Evolutionary conservation across 2,797 vertebrate genomes (phyloP).

Genomic region (Dipus sagitta): DNA sequence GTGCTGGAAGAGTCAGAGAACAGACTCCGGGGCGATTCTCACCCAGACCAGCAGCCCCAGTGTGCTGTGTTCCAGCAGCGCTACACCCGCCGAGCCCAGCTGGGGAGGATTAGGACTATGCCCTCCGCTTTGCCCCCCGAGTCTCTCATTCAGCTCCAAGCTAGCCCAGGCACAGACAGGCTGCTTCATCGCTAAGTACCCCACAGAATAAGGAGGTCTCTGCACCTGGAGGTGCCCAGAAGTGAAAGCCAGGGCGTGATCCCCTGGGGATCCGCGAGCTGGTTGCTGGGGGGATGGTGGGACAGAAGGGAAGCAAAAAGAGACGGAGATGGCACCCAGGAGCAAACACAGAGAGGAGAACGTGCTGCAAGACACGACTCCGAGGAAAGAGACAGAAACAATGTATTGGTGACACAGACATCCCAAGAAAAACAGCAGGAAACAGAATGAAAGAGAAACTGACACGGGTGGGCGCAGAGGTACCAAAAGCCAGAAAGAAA

Average conservation of each 20-base stretch:
- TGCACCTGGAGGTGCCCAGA: not conserved
- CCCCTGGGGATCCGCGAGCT: not conserved
- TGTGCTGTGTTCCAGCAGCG: not conserved
- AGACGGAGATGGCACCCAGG: not conserved
- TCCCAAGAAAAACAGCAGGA: constrained; percentile 24
- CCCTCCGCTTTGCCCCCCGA: not conserved
- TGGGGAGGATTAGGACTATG: not conserved
- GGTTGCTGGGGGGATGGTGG: not conserved
- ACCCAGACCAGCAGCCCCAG: not conserved
- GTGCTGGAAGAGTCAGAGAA: constrained; percentile 9
- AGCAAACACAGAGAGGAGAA: not conserved
- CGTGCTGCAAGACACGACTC: not conserved
- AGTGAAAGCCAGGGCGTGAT: not conserved
- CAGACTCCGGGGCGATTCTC: not conserved
- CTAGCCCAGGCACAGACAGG: not conserved
- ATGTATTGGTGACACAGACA: not conserved
- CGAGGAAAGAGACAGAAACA: not conserved
- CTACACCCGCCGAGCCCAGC: not conserved
- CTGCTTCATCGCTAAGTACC: not conserved
- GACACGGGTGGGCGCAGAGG: not conserved
- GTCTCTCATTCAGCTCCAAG: not conserved
- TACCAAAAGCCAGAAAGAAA: not conserved
- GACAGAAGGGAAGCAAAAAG: not conserved
- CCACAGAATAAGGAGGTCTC: not conserved
- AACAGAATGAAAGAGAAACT: not conserved